Evolutionary conservation across 2,888 invertebrate species (phyloP), one percentile per base, ranked within the genome.

Genomic region (Trissoscelio sp.): DNA sequence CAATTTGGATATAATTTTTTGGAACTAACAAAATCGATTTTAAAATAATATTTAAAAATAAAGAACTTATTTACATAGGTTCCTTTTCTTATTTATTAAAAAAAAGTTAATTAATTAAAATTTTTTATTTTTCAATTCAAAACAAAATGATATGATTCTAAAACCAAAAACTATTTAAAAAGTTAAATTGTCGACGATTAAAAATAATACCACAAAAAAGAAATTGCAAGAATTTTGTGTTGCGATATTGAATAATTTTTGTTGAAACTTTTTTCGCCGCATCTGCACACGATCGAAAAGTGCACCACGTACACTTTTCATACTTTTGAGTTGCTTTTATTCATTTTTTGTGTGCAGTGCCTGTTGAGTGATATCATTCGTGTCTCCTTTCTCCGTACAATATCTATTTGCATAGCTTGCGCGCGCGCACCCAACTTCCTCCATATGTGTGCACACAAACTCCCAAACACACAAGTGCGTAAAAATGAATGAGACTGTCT

Each of bases 371-470:
- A 69, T 74, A 74, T 73, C 74, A 79, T 74, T 79, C 79, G 67
- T 58, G 70, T 69, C 79, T 69, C 70, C 64, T 79, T 66, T 67
- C 73, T 60, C 72, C 44, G 34, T 64, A 51, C 53, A 72, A 72
- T 62, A 73, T 74, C 74, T 74, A 75, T 80, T 80, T 80, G 80
- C 80, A 80, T 80, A 75, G 57, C 39, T 60, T 37, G 55, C 20
- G 51, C 11, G 20, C 22, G 66, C 24, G 74, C 55, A 66, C 39
- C 24, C 34, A 22, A 6, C 12, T n/a, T 11, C n/a, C n/a, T n/a
- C 31, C 6, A 9, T 28, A 14, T n/a, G 34, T 11, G 34, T 62
- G 24, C 18, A 28, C 20, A 46, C n/a, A n/a, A n/a, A n/a, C n/a
- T n/a, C n/a, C n/a, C n/a, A n/a, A n/a, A n/a, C n/a, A n/a, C n/a